A percentile compares a stretch with the other conserved stretches of the same genome.
Evolutionary conservation across 2,888 invertebrate species (phyloP).

Genomic region (Andrena chrysosceles): DNA sequence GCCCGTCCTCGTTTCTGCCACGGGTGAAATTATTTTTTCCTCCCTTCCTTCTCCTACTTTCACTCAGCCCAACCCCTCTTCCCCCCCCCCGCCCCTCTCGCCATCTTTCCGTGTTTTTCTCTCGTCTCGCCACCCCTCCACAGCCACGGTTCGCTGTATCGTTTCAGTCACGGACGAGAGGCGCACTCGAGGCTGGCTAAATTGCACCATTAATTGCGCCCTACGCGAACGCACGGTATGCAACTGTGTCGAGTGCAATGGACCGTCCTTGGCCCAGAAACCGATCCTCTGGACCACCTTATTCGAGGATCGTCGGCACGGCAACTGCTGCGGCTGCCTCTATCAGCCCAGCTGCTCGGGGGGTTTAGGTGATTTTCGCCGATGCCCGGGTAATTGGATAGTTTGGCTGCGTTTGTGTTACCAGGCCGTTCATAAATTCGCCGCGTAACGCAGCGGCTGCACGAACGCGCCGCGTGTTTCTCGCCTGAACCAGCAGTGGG

Average conservation of each 20-base stretch:
- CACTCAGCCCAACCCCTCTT: slow-evolving; percentile 1
- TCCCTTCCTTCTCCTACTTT: not conserved
- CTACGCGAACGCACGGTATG: slow-evolving; percentile 58
- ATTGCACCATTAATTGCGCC: slow-evolving; percentile 75
- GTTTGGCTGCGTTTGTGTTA: slow-evolving; percentile 12
- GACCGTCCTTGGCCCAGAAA: slow-evolving; percentile 76
- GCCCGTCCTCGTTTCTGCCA: slow-evolving; percentile 52
- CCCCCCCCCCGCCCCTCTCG: not conserved
- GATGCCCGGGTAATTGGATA: slow-evolving; percentile 43
- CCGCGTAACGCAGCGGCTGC: not conserved
- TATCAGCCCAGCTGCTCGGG: not conserved
- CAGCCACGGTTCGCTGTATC: slow-evolving; percentile 24
- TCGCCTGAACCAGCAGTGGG: too few relatives aligned
- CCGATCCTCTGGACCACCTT: slow-evolving; percentile 58
- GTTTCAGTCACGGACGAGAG: slow-evolving; percentile 52
- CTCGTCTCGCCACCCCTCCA: not conserved
- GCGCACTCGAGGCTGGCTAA: slow-evolving; percentile 65
- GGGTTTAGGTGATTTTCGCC: slow-evolving; percentile 32
- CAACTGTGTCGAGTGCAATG: slow-evolving; percentile 71
- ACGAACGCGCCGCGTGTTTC: too few relatives aligned
- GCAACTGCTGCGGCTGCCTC: slow-evolving; percentile 8
- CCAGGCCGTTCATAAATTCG: slow-evolving; percentile 20
- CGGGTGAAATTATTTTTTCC: slow-evolving; percentile 52
- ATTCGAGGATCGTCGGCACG: slow-evolving; percentile 14
- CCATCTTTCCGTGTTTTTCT: not conserved